Evolutionary conservation across 2,113 vertebrate genomes (phyloP).

Genomic region (Nothobranchius furzeri): DNA sequence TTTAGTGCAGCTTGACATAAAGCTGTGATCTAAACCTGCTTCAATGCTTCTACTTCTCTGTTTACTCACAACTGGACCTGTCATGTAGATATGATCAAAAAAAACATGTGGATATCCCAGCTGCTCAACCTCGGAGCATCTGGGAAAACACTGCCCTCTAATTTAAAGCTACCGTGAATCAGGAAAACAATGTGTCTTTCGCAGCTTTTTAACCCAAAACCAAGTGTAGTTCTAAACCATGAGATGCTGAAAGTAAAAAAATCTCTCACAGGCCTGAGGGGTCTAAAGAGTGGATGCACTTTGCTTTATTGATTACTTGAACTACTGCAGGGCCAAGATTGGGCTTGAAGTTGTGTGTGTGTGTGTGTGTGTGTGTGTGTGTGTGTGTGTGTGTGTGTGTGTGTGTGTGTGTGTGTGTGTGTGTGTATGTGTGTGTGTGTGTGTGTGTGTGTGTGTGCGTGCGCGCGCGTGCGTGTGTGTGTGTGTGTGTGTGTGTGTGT

Average conservation of each 20-base stretch:
- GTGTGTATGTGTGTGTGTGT: not conserved
- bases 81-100: slow-evolving; percentile 44
- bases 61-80: slow-evolving; percentile 16
- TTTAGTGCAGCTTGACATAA: slow-evolving; percentile 45
- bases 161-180: slow-evolving; percentile 48
- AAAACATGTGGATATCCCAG: slow-evolving; percentile 38
- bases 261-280: slow-evolving; percentile 18
- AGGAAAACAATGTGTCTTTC: slow-evolving; percentile 46
- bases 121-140: slow-evolving; percentile 27
- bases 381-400: slow-evolving; percentile 9
- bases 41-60: slow-evolving; percentile 34
- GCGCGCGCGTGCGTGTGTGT: not conserved
- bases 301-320: slow-evolving; percentile 31
- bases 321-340: slow-evolving; percentile 32
- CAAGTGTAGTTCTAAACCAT: slow-evolving; percentile 24
- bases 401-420: slow-evolving; percentile 5
- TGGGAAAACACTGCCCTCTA: slow-evolving; percentile 43
- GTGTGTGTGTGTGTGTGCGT: not conserved
- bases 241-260: slow-evolving; percentile 29
- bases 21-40: slow-evolving; percentile 32
- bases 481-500: not conserved
- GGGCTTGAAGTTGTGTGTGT: slow-evolving; percentile 6
- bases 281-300: slow-evolving; percentile 26
- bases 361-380: not conserved
- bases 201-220: slow-evolving; percentile 31